Base-by-base conservation (phyloP, 1,140 invertebrate genomes). In the Plodia interpunctella region DNA sequence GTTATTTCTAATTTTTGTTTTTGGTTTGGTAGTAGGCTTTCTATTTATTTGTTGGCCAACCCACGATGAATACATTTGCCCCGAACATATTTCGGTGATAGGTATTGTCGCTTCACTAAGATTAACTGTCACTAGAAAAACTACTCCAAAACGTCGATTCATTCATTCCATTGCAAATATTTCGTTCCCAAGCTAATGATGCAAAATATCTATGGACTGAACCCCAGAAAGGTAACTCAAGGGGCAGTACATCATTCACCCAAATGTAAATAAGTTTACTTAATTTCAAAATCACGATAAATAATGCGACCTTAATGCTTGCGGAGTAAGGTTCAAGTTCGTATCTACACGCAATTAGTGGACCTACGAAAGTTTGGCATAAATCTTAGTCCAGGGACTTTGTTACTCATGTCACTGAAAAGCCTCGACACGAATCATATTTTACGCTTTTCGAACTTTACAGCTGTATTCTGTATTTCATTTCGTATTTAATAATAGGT, bases 391-490 rank as follows among this genome's bases (percentile, higher is more conserved):
- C 62, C 66, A 66, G 57, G 49, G 44, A 50, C 59, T 63, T 51
- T 10, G 57, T 67, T 67, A 63, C 61, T 63, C 63, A 63, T 49
- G 57, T 59, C 55, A 57, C 65, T 67, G 58, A 67, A 67, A 67
- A 62, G 55, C 56, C 54, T 60, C 38, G 38, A 44, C 38, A 44
- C 38, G 38, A 44, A 15, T 44, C 38, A 44, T 44, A 44, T 44
- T 44, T 44, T 15, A 44, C 38, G 38, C 38, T 44, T 44, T 44
- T 44, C 38, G n/a, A 17, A 44, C 13, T 44, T 44, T 15, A 44
- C 38, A 44, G n/a, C 9, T 44, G 38, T 44, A 15, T 44, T 44
- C 9, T 44, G 38, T 44, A 15, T 44, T 44, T 44, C 13, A 15
- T 44, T 44, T 44, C 38, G 13, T n/a, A 44, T n/a, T 15, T 32